Evolutionary conservation across 92 coral and sea anemone genomes (phyloP).

Genomic region (Actinernus sp.): DNA sequence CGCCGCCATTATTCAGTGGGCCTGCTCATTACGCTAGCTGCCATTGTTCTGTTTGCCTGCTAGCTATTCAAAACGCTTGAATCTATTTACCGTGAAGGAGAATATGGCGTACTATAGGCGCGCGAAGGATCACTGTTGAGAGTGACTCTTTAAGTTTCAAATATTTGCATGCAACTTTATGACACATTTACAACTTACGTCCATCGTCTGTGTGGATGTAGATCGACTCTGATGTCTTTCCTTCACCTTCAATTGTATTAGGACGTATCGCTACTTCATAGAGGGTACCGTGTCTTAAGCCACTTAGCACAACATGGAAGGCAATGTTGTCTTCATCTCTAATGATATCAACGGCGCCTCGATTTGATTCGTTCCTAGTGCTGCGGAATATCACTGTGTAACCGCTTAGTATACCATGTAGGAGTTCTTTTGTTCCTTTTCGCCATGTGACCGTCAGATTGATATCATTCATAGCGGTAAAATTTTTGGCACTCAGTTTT

Average conservation of each 20-base stretch:
- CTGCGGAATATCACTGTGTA: constrained; percentile 7
- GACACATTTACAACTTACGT: not conserved
- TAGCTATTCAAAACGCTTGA: too few relatives aligned
- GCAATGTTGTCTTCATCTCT: not conserved
- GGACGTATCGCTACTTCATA: not conserved
- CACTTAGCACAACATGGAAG: not conserved
- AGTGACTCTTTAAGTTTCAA: too few relatives aligned
- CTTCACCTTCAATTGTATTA: not conserved
- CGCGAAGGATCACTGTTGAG: too few relatives aligned
- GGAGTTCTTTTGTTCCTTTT: not conserved
- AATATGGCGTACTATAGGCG: too few relatives aligned
- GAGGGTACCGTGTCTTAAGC: not conserved
- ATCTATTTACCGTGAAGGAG: too few relatives aligned
- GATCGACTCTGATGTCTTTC: not conserved
- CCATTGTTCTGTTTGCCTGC: too few relatives aligned
- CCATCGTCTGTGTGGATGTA: constrained; percentile 1
- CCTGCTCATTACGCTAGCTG: too few relatives aligned
- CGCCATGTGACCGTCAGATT: not conserved
- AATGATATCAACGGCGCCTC: not conserved
- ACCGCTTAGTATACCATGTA: constrained; percentile 18
- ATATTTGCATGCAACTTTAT: too few relatives aligned
- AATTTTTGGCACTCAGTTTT: not conserved
- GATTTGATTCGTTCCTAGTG: not conserved
- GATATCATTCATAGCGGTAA: not conserved
- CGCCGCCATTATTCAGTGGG: too few relatives aligned